Evolutionary conservation across 2,888 invertebrate species (phyloP).

Genomic region (Meiosimyza decipiens): DNA sequence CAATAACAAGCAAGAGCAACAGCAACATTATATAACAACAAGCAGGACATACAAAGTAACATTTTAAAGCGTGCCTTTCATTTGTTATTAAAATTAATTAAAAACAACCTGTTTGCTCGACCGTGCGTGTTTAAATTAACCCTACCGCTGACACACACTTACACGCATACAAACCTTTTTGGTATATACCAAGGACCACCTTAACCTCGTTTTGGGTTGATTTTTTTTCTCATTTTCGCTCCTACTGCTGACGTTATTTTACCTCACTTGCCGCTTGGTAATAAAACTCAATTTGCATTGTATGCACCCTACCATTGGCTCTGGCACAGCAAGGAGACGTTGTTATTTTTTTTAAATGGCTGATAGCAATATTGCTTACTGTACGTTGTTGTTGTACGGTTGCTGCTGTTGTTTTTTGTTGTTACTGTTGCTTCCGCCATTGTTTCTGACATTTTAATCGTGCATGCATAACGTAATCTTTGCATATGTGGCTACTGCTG

Average conservation of each 20-base stretch:
- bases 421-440: slow-evolving; percentile 1
- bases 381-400: not conserved
- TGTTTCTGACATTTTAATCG: slow-evolving; percentile 34
- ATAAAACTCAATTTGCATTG: slow-evolving; percentile 26
- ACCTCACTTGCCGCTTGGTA: slow-evolving; percentile 22
- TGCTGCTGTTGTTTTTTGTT: slow-evolving; percentile 18
- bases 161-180: not conserved
- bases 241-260: slow-evolving; percentile 22
- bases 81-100: slow-evolving; percentile 31
- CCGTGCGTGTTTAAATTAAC: slow-evolving; percentile 54
- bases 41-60: not conserved
- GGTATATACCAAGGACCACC: too few relatives aligned
- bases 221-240: not conserved
- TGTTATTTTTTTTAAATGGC: slow-evolving; percentile 8
- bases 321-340: slow-evolving; percentile 5
- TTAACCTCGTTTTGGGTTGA: too few relatives aligned
- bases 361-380: slow-evolving; percentile 21
- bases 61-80: slow-evolving; percentile 2
- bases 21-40: too few relatives aligned
- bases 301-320: not conserved
- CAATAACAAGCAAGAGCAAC: too few relatives aligned
- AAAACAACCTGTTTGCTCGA: slow-evolving; percentile 35
- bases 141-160: slow-evolving; percentile 2
- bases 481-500: slow-evolving; percentile 14
- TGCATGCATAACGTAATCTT: slow-evolving; percentile 36